Base-by-base conservation (phyloP, 2,113 vertebrate genomes). In the Piaya cayana region DNA sequence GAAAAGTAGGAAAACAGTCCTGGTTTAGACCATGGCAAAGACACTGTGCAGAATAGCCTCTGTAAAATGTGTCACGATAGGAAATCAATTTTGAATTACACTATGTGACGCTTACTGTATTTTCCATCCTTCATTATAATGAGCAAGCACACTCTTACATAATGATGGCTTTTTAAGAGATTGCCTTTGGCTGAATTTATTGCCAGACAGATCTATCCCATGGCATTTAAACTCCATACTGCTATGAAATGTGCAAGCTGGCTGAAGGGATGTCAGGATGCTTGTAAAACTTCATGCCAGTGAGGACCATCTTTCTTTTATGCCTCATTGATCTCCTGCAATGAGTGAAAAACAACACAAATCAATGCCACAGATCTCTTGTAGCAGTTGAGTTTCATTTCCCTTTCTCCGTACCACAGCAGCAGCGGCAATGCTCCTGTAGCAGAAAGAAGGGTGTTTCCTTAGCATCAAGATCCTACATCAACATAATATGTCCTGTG, bases 71-170 rank as follows among this genome's bases (percentile, higher is more conserved):
- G 92, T 60, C 90, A 89, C 8, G 25, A 97, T 97, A 92, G 95
- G 91, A 97, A 96, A 97, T 97, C 92, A 43, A 97, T 97, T 95
- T 83, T 92, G 83, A 97, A 94, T 96, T 97, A 95, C 50, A 22
- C 71, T 68, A 1, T 81, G 75, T 96, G 96, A 87, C 0, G 62
- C 92, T 50, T 81, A 52, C 85, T 89, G 80, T 90, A 88, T 92
- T 97, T 97, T 97, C 96, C 93, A 92, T 95, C 92, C 80, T 89
- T 96, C 93, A 76, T 76, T 97, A 65, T 92, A 94, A 96, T 96
- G 76, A 97, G 88, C 91, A 91, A 95, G 91, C 60, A 63, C 36
- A 92, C 37, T 52, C 88, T 95, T 90, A 95, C 42, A 30, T 96
- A 96, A 96, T 95, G 92, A 96, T 94, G 95, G 42, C 90, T 94